A percentile compares a stretch with the other conserved stretches of the same genome.
Evolutionary conservation across 2,888 invertebrate species (phyloP).

Genomic region (Eledone cirrhosa): DNA sequence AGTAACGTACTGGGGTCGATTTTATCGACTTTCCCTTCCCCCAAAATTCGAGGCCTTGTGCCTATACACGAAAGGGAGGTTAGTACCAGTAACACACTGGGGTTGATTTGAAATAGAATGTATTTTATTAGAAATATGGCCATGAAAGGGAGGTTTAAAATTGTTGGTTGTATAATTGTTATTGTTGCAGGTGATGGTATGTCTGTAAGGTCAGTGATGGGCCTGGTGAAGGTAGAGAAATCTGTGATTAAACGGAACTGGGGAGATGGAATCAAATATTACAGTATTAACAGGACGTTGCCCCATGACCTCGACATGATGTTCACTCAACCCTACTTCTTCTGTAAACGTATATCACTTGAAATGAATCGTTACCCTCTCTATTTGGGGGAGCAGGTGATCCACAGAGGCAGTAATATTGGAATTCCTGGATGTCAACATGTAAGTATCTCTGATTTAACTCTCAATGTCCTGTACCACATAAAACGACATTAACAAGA

Average conservation of each 20-base stretch:
- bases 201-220: conserved; percentile 60
- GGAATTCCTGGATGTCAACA: not conserved
- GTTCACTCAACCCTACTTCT: conserved; percentile 47
- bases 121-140: too few relatives aligned
- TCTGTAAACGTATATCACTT: conserved; percentile 49
- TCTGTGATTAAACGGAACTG: conserved; percentile 59
- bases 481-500: too few relatives aligned
- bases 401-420: conserved; percentile 22
- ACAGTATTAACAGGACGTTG: conserved; percentile 55
- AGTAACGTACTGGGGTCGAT: too few relatives aligned
- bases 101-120: too few relatives aligned
- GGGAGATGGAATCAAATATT: conserved; percentile 66
- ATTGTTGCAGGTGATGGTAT: conserved; percentile 62
- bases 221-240: conserved; percentile 58
- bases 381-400: conserved; percentile 31
- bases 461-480: too few relatives aligned
- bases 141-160: too few relatives aligned
- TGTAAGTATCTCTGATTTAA: too few relatives aligned
- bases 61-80: too few relatives aligned
- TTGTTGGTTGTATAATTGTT: too few relatives aligned
- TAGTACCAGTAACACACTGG: too few relatives aligned
- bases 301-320: conserved; percentile 48
- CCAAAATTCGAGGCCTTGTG: too few relatives aligned
- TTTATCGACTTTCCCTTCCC: too few relatives aligned
- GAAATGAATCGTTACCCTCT: conserved; percentile 43